Conservation (phyloP, 2,888 invertebrate species). For the Nemotelus nigrinus region DNA sequence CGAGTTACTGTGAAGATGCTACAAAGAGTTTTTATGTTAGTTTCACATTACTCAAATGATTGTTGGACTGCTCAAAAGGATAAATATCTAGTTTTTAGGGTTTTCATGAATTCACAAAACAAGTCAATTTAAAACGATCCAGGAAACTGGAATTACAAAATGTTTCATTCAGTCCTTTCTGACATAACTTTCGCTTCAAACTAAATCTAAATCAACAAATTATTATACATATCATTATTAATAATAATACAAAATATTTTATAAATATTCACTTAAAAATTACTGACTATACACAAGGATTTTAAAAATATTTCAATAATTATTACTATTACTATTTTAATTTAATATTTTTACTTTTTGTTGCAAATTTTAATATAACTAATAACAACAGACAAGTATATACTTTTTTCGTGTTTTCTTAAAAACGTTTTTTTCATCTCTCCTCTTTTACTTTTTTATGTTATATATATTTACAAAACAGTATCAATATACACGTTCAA, state of each 20-base stretch:
- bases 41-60: no score
- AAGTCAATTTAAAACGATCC: no score
- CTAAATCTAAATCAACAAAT: no score
- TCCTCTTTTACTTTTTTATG: neutral
- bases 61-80: no score
- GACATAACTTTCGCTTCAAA: no score
- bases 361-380: slow-evolving; percentile 23
- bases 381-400: slow-evolving; percentile 45
- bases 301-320: slow-evolving; percentile 41
- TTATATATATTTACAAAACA: neutral
- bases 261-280: slow-evolving; percentile 38
- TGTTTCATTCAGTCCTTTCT: no score
- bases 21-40: no score
- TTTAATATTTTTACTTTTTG: slow-evolving; percentile 6
- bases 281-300: slow-evolving; percentile 32
- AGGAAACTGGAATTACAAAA: no score
- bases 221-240: no score
- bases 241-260: neutral
- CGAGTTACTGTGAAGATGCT: no score
- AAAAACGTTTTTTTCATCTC: slow-evolving; percentile 19
- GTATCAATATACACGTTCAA: neutral
- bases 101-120: no score
- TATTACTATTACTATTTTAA: slow-evolving; percentile 7
- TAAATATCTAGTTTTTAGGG: no score
- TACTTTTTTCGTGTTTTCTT: slow-evolving; percentile 12